Evolutionary conservation across 1,140 invertebrate species (phyloP).

Genomic region (Drosophila equinoxialis): DNA sequence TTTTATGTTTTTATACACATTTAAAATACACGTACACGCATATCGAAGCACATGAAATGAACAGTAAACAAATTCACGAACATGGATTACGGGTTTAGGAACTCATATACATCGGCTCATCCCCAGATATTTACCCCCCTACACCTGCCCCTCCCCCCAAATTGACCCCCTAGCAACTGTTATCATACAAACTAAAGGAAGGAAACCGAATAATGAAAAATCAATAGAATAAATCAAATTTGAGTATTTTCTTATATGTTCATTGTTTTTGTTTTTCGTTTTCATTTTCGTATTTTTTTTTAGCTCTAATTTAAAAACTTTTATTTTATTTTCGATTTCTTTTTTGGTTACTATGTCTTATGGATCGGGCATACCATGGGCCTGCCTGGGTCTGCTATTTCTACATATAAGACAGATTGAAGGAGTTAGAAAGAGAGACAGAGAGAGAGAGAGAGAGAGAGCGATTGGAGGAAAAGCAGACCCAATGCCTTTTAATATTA

Average conservation of each 20-base stretch:
- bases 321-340: conserved; percentile 7
- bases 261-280: background rate
- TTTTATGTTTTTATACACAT: conserved; percentile 71
- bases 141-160: background rate
- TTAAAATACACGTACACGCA: conserved; percentile 75
- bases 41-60: conserved; percentile 77
- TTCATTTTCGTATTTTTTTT: background rate
- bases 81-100: conserved; percentile 78
- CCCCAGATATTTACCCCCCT: conserved; percentile 1
- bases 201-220: background rate
- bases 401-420: conserved; percentile 5
- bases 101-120: conserved; percentile 79
- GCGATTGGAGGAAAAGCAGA: conserved; percentile 29
- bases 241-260: background rate
- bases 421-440: background rate
- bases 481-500: conserved; percentile 11
- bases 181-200: conserved; percentile 10
- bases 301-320: conserved; percentile 14
- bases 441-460: conserved; percentile 16
- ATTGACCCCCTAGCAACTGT: background rate
- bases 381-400: conserved; percentile 36
- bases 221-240: background rate
- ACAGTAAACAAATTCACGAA: conserved; percentile 81
- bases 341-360: conserved; percentile 46
- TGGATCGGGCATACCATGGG: conserved; percentile 68